Percentiles rank a stretch among this genome's conserved stretches.
phyloP scores from a whole-genome alignment of 2,888 invertebrate genomes.

The Malachius bipustulatus region DNA sequence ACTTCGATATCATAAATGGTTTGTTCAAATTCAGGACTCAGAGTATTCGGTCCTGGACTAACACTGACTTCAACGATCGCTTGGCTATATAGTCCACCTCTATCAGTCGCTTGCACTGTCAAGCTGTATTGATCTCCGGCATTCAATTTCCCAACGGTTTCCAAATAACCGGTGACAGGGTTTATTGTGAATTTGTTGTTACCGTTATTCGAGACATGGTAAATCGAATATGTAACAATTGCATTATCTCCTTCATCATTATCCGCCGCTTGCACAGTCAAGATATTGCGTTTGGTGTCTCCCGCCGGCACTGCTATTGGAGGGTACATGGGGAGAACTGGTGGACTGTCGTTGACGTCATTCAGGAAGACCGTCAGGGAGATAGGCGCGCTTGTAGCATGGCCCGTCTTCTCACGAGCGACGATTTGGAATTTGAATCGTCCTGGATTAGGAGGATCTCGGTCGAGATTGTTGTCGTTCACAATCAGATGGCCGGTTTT shows the following conservation, averaged over 20 bases:
- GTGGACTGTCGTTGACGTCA: conserved; percentile 82
- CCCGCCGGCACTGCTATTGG: conserved; percentile 60
- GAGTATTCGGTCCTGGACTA: conserved; percentile 70
- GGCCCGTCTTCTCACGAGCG: conserved; percentile 66
- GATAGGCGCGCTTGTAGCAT: conserved; percentile 72
- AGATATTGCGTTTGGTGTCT: conserved; percentile 30
- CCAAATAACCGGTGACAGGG: conserved; percentile 58
- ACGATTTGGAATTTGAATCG: conserved; percentile 81
- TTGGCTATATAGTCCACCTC: conserved; percentile 68
- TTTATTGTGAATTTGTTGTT: conserved; percentile 76
- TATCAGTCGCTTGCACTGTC: conserved; percentile 72
- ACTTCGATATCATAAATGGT: conserved; percentile 78
- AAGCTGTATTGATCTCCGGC: conserved; percentile 84
- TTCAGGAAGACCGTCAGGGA: conserved; percentile 63
- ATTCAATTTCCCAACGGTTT: conserved; percentile 66
- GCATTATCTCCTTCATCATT: conserved; percentile 81
- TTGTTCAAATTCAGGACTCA: conserved; percentile 70
- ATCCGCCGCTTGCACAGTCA: conserved; percentile 58
- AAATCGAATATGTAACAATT: conserved; percentile 68
- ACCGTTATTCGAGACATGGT: conserved; percentile 85
- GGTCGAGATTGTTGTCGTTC: conserved; percentile 70
- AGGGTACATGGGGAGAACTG: conserved; percentile 65
- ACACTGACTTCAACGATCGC: conserved; percentile 78
- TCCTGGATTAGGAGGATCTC: conserved; percentile 76
- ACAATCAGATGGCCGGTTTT: conserved; percentile 62